Percentiles rank a stretch among this genome's conserved stretches.
Conservation (phyloP, 1,140 invertebrate genomes). For the Aporrectodea caliginosa region DNA sequence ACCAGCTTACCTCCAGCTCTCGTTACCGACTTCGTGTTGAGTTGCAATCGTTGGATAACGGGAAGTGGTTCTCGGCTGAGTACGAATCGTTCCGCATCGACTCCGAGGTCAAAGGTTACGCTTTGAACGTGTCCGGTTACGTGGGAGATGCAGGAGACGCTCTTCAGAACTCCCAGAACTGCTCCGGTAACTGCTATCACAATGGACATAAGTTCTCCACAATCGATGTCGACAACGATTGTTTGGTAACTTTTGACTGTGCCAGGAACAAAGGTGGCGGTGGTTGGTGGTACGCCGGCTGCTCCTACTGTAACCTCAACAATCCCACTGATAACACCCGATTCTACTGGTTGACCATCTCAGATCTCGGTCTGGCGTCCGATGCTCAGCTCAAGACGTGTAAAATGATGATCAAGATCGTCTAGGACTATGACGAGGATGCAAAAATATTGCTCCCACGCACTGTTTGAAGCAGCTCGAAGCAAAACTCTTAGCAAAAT, state of each 20-base stretch:
- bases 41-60: neutral
- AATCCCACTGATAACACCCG: neutral
- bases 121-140: neutral
- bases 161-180: neutral
- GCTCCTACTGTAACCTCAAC: conserved; percentile 1
- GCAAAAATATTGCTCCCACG: too few species aligned
- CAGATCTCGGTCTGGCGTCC: neutral
- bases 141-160: neutral
- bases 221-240: neutral
- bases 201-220: neutral
- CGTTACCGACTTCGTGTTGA: neutral
- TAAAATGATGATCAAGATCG: neutral
- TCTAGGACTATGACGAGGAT: too few species aligned
- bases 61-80: neutral
- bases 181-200: neutral
- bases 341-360: neutral
- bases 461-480: too few species aligned
- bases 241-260: neutral
- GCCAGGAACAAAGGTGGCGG: neutral
- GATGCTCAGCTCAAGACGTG: neutral
- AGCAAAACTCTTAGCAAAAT: too few species aligned
- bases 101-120: neutral
- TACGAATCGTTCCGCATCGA: neutral
- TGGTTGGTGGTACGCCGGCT: neutral
- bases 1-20: neutral